These are phyloP conservation scores for Sylvilagus floridanus DNA, from an alignment of 2,797 vertebrate species.

Conservation along the genomic window DNA sequence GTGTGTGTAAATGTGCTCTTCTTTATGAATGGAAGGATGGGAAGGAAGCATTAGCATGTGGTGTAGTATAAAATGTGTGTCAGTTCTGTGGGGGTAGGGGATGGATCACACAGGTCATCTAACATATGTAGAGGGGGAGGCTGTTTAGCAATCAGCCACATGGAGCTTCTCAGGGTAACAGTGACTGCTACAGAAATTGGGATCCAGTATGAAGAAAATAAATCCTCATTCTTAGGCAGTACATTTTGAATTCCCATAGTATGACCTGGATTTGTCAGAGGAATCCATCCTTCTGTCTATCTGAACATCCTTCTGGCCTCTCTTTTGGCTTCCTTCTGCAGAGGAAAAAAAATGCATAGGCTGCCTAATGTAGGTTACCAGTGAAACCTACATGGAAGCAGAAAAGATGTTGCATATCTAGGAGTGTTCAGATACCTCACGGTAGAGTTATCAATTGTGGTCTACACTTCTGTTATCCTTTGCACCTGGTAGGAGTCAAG, in stretches of 20 bases:
- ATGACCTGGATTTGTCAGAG: neutral
- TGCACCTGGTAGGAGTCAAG: neutral
- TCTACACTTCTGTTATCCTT: neutral
- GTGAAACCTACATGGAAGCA: constrained; percentile 11
- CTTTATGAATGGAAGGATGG: constrained; percentile 70
- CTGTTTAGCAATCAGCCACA: constrained; percentile 61
- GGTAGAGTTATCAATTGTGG: neutral
- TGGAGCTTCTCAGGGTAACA: constrained; percentile 42
- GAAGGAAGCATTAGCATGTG: constrained; percentile 60
- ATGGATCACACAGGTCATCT: constrained; percentile 61
- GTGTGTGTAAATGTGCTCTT: neutral
- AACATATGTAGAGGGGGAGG: constrained; percentile 75
- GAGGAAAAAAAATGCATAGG: neutral
- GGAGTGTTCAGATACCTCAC: neutral
- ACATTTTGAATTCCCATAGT: neutral
- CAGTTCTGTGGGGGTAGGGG: constrained; percentile 52
- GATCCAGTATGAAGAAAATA: constrained; percentile 21
- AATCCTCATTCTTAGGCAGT: neutral
- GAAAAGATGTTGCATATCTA: neutral
- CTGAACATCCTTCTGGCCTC: too few species aligned
- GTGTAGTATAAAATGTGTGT: constrained; percentile 54
- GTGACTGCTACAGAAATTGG: constrained; percentile 37
- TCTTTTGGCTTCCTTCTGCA: neutral
- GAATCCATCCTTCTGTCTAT: neutral
- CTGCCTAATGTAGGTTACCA: constrained; percentile 12